These are phyloP conservation scores for Agrilus cyanescens DNA, from an alignment of 2,888 invertebrate genomes.

Conservation along the genomic window DNA sequence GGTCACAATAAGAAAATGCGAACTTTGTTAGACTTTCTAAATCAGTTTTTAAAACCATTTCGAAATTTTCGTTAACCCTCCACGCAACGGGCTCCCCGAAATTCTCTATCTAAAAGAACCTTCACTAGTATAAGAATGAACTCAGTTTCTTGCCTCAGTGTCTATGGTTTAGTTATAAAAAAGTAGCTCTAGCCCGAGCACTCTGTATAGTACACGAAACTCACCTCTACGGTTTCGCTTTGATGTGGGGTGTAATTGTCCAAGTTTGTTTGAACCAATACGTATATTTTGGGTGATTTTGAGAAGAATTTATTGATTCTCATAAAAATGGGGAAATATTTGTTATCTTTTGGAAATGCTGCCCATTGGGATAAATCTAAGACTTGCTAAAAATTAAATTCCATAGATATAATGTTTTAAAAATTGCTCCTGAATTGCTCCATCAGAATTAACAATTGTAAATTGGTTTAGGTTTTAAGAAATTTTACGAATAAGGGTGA, in stretches of 20 bases:
- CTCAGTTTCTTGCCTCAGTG: no score
- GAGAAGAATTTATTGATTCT: slow-evolving; percentile 14
- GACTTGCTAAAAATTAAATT: slow-evolving; percentile 30
- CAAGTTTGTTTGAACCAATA: slow-evolving; percentile 26
- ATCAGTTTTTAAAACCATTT: slow-evolving; percentile 65
- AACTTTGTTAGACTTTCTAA: slow-evolving; percentile 62
- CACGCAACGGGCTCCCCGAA: slow-evolving; percentile 70
- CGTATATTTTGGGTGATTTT: slow-evolving; percentile 23
- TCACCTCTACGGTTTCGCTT: slow-evolving; percentile 28
- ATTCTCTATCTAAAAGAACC: slow-evolving; percentile 53
- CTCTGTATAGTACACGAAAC: neutral
- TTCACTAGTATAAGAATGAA: neutral
- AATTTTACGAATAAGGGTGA: neutral
- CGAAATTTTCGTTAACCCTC: slow-evolving; percentile 64
- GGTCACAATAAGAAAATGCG: slow-evolving; percentile 58
- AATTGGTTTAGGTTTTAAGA: no score
- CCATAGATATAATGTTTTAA: neutral
- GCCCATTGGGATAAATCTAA: slow-evolving; percentile 39
- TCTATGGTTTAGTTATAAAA: no score
- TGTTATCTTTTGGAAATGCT: slow-evolving; percentile 36
- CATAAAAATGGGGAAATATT: slow-evolving; percentile 32
- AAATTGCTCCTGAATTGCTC: slow-evolving; percentile 6
- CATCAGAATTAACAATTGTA: no score
- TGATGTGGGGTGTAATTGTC: slow-evolving; percentile 28
- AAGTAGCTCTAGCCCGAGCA: no score